Percentiles rank a stretch among this genome's conserved stretches.
Conservation (phyloP, 2,113 vertebrate species). For the Jacana jacana region DNA sequence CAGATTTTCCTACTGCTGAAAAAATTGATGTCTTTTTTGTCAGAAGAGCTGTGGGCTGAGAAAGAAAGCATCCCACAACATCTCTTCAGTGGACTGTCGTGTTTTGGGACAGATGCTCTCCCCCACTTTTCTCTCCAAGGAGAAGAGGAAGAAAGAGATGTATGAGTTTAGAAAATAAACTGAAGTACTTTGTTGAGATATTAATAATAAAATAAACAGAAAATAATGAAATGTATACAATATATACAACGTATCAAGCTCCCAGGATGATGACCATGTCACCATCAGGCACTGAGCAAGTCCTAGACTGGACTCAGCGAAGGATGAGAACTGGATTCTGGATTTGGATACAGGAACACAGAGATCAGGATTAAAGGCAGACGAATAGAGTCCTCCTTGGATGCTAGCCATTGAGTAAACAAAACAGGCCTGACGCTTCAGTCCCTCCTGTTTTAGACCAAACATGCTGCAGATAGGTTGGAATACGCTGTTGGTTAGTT, state of each 20-base stretch:
- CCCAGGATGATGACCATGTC: neutral
- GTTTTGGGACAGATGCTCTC: neutral
- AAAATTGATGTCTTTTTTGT: neutral
- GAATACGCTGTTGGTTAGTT: neutral
- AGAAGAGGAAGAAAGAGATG: neutral
- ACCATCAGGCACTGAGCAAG: neutral
- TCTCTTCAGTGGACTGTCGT: neutral
- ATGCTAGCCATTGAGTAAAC: neutral
- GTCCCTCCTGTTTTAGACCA: neutral
- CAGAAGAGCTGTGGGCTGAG: neutral
- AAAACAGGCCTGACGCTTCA: neutral
- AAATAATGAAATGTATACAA: neutral
- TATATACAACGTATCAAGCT: neutral
- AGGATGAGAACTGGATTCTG: neutral
- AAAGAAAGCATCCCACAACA: neutral
- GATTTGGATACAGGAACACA: neutral
- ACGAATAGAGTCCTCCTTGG: neutral
- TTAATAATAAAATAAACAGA: neutral
- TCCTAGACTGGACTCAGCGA: neutral
- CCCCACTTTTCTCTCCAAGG: neutral
- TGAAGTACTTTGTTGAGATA: neutral
- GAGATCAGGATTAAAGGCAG: neutral
- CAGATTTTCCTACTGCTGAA: neutral
- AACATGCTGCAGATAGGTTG: neutral
- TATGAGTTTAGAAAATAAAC: neutral